Base-by-base conservation (phyloP, 2,888 invertebrate species). In the Epistrophe eligans region DNA sequence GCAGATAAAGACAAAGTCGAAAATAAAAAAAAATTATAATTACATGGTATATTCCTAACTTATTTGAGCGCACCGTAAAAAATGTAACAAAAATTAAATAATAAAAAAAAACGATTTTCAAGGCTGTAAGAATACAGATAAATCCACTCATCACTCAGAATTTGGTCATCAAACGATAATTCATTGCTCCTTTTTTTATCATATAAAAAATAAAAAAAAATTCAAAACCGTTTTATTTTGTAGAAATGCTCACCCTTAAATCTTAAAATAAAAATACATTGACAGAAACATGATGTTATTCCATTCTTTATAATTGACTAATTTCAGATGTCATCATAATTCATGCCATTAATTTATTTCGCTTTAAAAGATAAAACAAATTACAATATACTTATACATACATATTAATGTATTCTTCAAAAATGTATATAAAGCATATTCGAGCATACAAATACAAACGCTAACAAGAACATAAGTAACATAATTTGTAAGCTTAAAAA, bases 281-380 rank as follows among this genome's bases (percentile, higher is more conserved):
- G 62, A 35, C 48, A 32, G n/a, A 64, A 7, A 45, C n/a, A 17
- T 10, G 10, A 32, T 66, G 48, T 17, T 32, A 28, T 45, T 7
- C 4, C 28, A 17, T 66, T 66, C 3, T 6, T 66, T 17, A 11
- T 40, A 32, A 48, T 48, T 48, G 66, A 66, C 17, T 32, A 66
- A 48, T 66, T 66, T 48, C 17, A 0, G 1, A 3, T 64, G 64
- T 48, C 64, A 48, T 17, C 28, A 32, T 64, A 45, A 48, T 5
- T 66, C 66, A 66, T 48, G 17, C 6, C 7, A 19, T 9, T 48
- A 17, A 66, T 48, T 66, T 17, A 13, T 32, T 35, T 32, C 3
- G 10, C 15, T 24, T n/a, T 45, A 15, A 35, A 52, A 13, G 13
- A 15, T 15, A 15, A 55, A 55, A 55, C 13, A 32, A 55, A 55